These are phyloP conservation scores for Cavia porcellus DNA, from an alignment of 2,113 vertebrate genomes.

Conservation along the genomic window DNA sequence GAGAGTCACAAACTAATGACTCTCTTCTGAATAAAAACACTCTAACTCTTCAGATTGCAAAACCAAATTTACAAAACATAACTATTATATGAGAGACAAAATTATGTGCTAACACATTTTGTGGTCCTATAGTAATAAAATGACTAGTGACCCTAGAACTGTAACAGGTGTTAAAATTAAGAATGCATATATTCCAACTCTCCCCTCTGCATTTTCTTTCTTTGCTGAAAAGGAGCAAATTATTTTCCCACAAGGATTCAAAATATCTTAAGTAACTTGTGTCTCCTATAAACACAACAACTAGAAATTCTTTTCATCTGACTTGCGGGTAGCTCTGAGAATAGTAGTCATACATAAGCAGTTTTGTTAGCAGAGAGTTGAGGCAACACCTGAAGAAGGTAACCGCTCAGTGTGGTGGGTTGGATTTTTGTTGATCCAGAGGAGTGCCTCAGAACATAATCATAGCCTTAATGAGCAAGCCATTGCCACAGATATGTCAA, in stretches of 20 bases:
- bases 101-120: background rate
- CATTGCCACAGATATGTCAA: background rate
- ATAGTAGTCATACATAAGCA: background rate
- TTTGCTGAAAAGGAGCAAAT: conserved; percentile 32
- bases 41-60: background rate
- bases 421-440: background rate
- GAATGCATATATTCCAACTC: background rate
- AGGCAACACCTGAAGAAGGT: background rate
- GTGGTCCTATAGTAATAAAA: conserved; percentile 45
- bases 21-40: background rate
- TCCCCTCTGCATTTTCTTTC: background rate
- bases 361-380: background rate
- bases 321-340: background rate
- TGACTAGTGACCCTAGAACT: background rate
- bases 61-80: conserved; percentile 9
- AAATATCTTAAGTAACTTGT: background rate
- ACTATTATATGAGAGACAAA: conserved; percentile 12
- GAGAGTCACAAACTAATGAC: background rate
- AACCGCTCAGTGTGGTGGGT: background rate
- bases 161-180: conserved; percentile 9
- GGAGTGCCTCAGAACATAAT: background rate
- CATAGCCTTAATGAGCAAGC: background rate
- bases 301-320: background rate
- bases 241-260: conserved; percentile 38
- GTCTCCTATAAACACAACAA: background rate